phyloP scores from a whole-genome alignment of 2,888 invertebrate genomes.

The Acholoe squamosa region DNA sequence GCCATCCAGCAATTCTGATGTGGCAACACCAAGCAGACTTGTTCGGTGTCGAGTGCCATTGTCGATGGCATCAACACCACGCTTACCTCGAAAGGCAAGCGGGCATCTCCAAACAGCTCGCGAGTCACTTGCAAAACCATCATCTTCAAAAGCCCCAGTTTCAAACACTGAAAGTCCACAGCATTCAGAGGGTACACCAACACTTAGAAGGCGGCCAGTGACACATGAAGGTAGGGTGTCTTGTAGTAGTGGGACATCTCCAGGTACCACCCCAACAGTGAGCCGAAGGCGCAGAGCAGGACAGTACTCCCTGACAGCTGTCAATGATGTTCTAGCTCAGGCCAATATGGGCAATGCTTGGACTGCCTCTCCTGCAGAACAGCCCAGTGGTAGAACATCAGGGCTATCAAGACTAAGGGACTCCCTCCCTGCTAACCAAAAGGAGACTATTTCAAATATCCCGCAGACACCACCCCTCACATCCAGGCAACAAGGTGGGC shows the following conservation, averaged over 20 bases:
- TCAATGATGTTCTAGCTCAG: slow-evolving; percentile 3
- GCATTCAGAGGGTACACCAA: not conserved
- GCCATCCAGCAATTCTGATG: not conserved
- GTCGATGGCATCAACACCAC: not conserved
- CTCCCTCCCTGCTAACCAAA: not conserved
- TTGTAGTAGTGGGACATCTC: not conserved
- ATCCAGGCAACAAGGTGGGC: not conserved
- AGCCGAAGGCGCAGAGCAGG: not conserved
- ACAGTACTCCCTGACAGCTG: slow-evolving; percentile 5
- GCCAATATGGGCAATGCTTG: not conserved
- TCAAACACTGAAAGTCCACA: not conserved
- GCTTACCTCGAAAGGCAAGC: not conserved
- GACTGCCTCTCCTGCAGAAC: not conserved
- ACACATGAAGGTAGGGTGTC: slow-evolving; percentile 1
- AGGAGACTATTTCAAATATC: not conserved
- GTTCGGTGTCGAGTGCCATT: slow-evolving; percentile 8
- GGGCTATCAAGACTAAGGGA: not conserved
- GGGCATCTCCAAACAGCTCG: not conserved
- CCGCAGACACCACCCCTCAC: not conserved
- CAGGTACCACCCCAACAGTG: not conserved
- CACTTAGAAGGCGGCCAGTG: not conserved
- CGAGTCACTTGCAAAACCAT: not conserved
- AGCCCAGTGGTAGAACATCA: not conserved
- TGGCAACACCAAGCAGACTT: not conserved
- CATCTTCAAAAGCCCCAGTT: not conserved